Evolutionary conservation across 2,888 invertebrate genomes (phyloP), one percentile per base, ranked within the genome.

Genomic region (Empis livida): DNA sequence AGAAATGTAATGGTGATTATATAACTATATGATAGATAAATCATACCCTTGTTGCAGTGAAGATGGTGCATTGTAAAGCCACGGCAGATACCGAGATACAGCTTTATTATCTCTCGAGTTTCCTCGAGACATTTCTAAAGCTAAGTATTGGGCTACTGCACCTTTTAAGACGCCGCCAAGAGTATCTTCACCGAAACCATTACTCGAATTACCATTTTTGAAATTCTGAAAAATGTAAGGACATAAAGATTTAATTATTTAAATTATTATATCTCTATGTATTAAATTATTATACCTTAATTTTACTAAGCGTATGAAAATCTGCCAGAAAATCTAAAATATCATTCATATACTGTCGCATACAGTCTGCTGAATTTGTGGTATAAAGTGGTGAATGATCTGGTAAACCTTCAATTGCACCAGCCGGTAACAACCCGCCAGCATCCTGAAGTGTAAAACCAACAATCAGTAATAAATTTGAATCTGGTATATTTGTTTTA

Each of bases 111-210:
- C 94, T 46, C 91, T 74, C 17, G 78, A 79, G 63, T 88, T 90
- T 47, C 89, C 91, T 48, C 90, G 73, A 0, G 92, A 89, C 63
- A 99, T 84, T 73, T 99, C 97, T 64, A 96, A 72, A 2, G 97
- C 93, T 45, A 96, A 77, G 67, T 86, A 90, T 67, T 91, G 90
- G 0, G 96, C 92, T 42, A 97, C 80, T 20, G 92, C 94, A 39
- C 95, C 93, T 71, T 99, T 99, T 46, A 99, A 77, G 44, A 93
- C 88, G 1, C 95, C 95, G 1, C 97, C 97, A 23, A 99, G 72
- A 0, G 96, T 95, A 67, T 97, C 96, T 67, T 96, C 95, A 65
- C 94, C 91, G 50, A 93, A 71, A 48, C 90, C 85, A 62, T 73
- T 80, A 66, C 71, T 71, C 20, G 70, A 66, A 45, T 72, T 27